Evolutionary conservation across 2,113 vertebrate species (phyloP).

Genomic region (Peromyscus californicus): DNA sequence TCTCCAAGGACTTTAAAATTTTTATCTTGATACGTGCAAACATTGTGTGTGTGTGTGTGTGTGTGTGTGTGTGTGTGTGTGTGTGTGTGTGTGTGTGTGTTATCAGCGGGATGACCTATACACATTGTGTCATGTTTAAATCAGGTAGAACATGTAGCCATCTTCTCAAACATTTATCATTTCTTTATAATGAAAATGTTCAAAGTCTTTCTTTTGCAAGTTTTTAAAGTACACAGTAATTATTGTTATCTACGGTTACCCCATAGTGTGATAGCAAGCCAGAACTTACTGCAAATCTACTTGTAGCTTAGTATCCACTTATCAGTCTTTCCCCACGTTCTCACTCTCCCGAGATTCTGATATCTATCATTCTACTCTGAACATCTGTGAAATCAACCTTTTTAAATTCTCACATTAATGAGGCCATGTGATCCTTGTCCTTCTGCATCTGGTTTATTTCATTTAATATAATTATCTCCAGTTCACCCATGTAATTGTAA

Average conservation of each 20-base stretch:
- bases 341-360: background rate
- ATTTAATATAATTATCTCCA: slow-evolving; percentile 13
- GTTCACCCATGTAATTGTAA: background rate
- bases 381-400: background rate
- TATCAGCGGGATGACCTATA: background rate
- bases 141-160: background rate
- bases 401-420: background rate
- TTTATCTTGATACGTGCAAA: background rate
- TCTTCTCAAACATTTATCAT: background rate
- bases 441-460: background rate
- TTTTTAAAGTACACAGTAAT: background rate
- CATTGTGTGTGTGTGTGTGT: background rate
- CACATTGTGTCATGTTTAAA: background rate
- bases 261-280: background rate
- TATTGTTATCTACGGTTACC: background rate
- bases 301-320: background rate
- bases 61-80: background rate
- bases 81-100: background rate
- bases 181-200: background rate
- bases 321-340: background rate
- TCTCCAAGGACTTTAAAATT: background rate
- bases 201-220: background rate
- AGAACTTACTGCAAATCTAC: background rate
- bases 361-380: background rate
- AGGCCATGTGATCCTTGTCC: background rate